Base-by-base conservation (phyloP, 2,797 vertebrate genomes). In the Chromis chromis region DNA sequence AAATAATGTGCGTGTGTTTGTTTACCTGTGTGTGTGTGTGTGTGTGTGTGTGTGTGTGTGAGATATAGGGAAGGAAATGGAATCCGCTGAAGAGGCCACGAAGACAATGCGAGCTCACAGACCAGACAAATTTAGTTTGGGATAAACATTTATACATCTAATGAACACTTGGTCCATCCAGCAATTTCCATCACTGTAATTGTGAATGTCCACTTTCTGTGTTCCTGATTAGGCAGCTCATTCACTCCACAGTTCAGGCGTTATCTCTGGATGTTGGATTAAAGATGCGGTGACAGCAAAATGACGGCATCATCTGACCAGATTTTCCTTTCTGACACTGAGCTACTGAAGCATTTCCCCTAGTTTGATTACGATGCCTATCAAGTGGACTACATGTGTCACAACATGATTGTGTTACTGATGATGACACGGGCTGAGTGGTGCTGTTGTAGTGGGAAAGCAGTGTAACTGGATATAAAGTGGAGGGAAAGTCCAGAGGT, bases 71-170 rank as follows among this genome's bases (percentile, higher is more conserved):
- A 69, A 63, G 78, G 25, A 71, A 74, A 56, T 71, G 75, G 77
- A 81, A 84, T 88, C 74, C 22, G 79, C 79, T 76, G 73, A 64
- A 63, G 59, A 73, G 22, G 40, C 66, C 55, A 40, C 1, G 4
- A 0, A 58, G 48, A 63, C 77, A 63, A 70, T 56, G 60, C 66
- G 52, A 59, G 56, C 72, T 76, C 54, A 73, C 76, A 80, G 42
- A 73, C 16, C 21, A 68, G 70, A 70, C 54, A 69, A 61, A 75
- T 42, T 61, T 40, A 64, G 42, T 70, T 70, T 48, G 48, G 60
- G 50, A 65, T 75, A 82, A 86, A 83, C 59, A 76, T 79, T 78
- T 60, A 69, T 73, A 64, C 10, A 55, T 60, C 27, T 56, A 59
- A 76, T 78, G 55, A 74, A 81, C 28, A 44, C 22, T 8, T 16